phyloP scores from a whole-genome alignment of 2,113 vertebrate genomes.

The Microtus richardsoni region DNA sequence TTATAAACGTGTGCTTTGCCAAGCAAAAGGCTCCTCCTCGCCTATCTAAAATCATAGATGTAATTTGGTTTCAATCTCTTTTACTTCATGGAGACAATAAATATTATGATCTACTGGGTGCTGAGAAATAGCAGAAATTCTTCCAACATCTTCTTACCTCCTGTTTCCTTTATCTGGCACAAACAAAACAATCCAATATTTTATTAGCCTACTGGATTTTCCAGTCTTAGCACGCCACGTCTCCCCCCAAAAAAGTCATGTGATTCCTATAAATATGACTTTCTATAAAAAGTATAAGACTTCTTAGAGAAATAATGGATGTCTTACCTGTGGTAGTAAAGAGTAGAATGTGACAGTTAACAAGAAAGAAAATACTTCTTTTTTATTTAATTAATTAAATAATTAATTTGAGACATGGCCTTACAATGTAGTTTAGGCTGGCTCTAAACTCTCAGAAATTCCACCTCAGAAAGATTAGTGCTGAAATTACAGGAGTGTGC shows the following conservation, averaged over 20 bases:
- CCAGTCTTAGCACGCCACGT: neutral
- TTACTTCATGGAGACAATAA: neutral
- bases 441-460: neutral
- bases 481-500: neutral
- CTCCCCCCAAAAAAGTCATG: neutral
- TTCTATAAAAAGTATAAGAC: neutral
- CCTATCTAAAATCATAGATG: neutral
- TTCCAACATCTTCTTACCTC: neutral
- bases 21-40: neutral
- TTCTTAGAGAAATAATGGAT: neutral
- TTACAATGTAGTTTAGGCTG: neutral
- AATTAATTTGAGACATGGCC: neutral
- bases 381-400: neutral
- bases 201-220: neutral
- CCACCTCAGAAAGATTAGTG: too few species aligned
- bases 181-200: neutral
- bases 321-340: neutral
- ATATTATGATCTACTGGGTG: neutral
- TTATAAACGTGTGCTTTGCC: neutral
- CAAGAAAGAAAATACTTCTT: neutral
- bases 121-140: neutral
- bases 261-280: slow-evolving; percentile 2
- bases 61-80: slow-evolving; percentile 21
- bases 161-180: neutral
- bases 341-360: neutral